These are phyloP conservation scores for Callyntrura guangdongensis DNA, from an alignment of 2,888 invertebrate genomes.

Conservation along the genomic window DNA sequence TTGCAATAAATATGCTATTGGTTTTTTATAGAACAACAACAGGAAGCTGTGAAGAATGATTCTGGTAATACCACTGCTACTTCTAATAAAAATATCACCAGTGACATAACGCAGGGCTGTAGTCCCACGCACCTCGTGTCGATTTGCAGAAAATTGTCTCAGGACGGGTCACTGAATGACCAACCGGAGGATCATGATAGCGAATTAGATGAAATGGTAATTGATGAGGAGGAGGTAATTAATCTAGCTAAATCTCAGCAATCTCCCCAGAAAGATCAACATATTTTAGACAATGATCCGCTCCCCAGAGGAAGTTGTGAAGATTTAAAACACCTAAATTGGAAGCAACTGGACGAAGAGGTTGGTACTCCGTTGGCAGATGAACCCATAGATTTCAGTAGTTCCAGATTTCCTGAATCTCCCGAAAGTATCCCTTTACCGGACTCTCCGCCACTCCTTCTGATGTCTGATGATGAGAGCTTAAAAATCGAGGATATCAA, in stretches of 20 bases:
- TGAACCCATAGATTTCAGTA: background rate
- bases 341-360: conserved; percentile 9
- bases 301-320: background rate
- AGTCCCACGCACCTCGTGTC: background rate
- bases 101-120: background rate
- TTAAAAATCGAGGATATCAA: conserved; percentile 3
- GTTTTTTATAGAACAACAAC: conserved; percentile 53
- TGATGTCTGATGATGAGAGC: background rate
- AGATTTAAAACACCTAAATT: background rate
- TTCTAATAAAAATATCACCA: background rate
- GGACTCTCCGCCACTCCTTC: conserved; percentile 81
- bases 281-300: background rate
- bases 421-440: conserved; percentile 83
- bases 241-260: conserved; percentile 16
- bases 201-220: conserved; percentile 82
- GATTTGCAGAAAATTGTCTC: conserved; percentile 13
- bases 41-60: conserved; percentile 63
- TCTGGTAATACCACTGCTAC: conserved; percentile 15
- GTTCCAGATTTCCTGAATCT: conserved; percentile 58
- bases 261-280: conserved; percentile 45
- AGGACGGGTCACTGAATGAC: conserved; percentile 11
- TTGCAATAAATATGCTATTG: background rate
- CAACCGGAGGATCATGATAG: conserved; percentile 76
- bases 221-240: conserved; percentile 76
- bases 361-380: background rate